Base-by-base conservation (phyloP, 2,113 vertebrate species). In the Perca fluviatilis region DNA sequence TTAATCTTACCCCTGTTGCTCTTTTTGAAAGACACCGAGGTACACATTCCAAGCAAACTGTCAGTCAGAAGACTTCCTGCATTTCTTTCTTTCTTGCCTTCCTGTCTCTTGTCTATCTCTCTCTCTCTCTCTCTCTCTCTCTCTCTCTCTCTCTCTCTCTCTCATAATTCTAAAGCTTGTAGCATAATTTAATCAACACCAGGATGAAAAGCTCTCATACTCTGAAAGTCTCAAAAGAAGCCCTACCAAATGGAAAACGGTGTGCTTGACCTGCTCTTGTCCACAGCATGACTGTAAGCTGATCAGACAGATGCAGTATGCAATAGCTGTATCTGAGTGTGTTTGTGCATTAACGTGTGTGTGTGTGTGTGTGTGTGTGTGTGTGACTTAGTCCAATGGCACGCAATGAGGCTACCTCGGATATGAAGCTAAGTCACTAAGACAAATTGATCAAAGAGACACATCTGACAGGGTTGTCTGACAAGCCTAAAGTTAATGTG, bases 231-330 rank as follows among this genome's bases (percentile, higher is more conserved):
- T 71, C 13, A 36, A 60, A 80, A 71, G 40, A 74, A 27, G 75
- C 63, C 57, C 49, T 30, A 27, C 18, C 65, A 49, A 76, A 77
- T 78, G 71, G 43, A 83, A 81, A 79, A 76, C 54, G 40, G 49
- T 71, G 80, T 62, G 49, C 67, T 82, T 84, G 80, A 83, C 87
- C 86, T 60, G 80, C 82, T 76, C 83, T 71, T 63, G 50, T 86
- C 77, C 53, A 62, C 76, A 23, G 36, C 15, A 0, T 64, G 70
- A 82, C 62, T 80, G 77, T 79, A 81, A 91, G 88, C 85, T 83
- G 63, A 82, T 81, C 68, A 79, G 65, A 50, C 33, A 33, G 65
- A 40, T 62, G 78, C 60, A 0, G 8, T 30, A 51, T 68, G 64
- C 23, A 27, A 30, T 43, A 23, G 79, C 77, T 72, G 40, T 51